Conservation (phyloP, 1,140 invertebrate genomes). For the Himalopsyche phryganea region DNA sequence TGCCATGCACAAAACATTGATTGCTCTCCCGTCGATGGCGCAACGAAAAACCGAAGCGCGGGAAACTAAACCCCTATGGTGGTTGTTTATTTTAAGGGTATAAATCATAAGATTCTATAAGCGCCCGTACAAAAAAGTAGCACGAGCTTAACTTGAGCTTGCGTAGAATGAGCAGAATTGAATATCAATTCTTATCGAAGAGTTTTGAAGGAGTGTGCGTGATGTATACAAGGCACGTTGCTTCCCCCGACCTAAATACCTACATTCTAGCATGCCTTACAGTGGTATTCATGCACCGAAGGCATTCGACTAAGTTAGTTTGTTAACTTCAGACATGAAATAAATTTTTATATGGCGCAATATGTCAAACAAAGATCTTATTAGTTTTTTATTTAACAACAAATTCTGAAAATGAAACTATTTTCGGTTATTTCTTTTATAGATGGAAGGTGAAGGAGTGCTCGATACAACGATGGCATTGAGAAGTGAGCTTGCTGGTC, state of each 20-base stretch:
- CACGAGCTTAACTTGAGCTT: neutral
- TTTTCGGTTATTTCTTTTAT: too few relatives aligned
- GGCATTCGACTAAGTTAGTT: too few relatives aligned
- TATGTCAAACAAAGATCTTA: too few relatives aligned
- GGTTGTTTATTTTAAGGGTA: neutral
- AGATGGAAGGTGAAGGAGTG: conserved; percentile 56
- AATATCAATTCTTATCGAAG: neutral
- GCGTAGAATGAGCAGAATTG: neutral
- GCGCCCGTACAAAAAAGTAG: neutral
- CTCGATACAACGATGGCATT: conserved; percentile 69
- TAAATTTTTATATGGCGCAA: too few relatives aligned
- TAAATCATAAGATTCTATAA: neutral
- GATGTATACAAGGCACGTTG: conserved; percentile 6
- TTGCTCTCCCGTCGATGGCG: conserved; percentile 8
- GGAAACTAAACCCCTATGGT: conserved; percentile 25
- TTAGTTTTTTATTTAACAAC: too few relatives aligned
- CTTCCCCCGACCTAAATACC: conserved; percentile 19
- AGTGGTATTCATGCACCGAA: too few relatives aligned
- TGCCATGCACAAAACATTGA: conserved; percentile 34
- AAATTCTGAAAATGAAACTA: too few relatives aligned
- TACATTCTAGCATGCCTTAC: too few relatives aligned
- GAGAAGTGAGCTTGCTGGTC: conserved; percentile 72
- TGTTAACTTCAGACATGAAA: too few relatives aligned
- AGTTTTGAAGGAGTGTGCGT: conserved; percentile 5
- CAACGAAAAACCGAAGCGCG: conserved; percentile 7